phyloP scores from a whole-genome alignment of 2,888 invertebrate species.

The Ethmia dodecea region DNA sequence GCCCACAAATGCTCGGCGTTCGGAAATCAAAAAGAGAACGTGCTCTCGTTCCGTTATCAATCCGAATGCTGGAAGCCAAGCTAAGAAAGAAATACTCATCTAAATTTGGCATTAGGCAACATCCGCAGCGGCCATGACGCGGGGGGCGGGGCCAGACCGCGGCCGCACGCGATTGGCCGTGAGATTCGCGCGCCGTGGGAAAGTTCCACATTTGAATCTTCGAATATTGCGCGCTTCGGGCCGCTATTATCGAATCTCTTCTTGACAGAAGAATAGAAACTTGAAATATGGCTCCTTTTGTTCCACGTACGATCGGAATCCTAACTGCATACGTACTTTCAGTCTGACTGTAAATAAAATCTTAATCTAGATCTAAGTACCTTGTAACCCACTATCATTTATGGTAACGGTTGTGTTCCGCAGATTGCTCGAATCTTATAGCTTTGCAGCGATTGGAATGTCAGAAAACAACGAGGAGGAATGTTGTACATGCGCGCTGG shows the following conservation, averaged over 20 bases:
- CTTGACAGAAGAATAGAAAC: conserved; percentile 24
- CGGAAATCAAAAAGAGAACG: conserved; percentile 1
- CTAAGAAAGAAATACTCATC: conserved; percentile 45
- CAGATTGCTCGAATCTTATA: conserved; percentile 26
- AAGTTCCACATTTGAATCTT: conserved; percentile 37
- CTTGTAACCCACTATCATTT: conserved; percentile 3
- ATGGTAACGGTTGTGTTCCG: conserved; percentile 20
- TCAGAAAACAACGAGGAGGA: conserved; percentile 29
- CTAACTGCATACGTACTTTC: no score
- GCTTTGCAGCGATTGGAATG: conserved; percentile 30
- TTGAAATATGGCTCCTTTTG: conserved; percentile 11
- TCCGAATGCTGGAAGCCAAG: conserved; percentile 7
- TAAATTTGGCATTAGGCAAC: conserved; percentile 66
- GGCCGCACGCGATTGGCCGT: conserved; percentile 60
- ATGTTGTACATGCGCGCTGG: conserved; percentile 23
- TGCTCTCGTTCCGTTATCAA: conserved; percentile 5
- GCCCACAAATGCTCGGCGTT: no score
- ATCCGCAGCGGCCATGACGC: conserved; percentile 64
- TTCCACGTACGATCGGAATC: conserved; percentile 1
- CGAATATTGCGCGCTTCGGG: conserved; percentile 30
- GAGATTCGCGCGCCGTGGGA: conserved; percentile 49
- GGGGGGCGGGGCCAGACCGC: conserved; percentile 53
- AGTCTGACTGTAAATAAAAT: not conserved
- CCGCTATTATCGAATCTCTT: conserved; percentile 23
- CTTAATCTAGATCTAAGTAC: not conserved